Evolutionary conservation across 2,113 vertebrate genomes (phyloP).

Genomic region (Xerus inauris): DNA sequence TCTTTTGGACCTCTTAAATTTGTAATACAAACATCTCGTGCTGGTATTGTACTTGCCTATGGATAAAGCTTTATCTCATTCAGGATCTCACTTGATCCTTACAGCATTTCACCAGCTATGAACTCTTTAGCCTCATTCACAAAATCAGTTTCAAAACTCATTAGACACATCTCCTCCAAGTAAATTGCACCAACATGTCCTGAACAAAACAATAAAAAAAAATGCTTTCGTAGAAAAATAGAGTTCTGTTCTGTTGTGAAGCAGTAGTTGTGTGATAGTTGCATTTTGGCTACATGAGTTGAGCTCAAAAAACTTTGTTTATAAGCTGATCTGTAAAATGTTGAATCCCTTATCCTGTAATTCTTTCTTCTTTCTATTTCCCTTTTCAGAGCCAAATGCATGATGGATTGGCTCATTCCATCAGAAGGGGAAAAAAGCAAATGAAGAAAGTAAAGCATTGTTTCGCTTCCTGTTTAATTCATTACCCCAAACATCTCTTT

Average conservation of each 20-base stretch:
- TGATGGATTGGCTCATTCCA: neutral
- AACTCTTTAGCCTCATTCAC: neutral
- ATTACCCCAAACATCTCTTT: constrained; percentile 3
- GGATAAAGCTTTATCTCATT: neutral
- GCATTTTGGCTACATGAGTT: neutral
- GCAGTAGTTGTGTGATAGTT: neutral
- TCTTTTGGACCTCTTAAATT: neutral
- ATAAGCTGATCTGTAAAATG: neutral
- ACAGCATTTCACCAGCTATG: neutral
- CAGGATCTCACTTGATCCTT: neutral
- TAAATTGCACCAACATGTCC: neutral
- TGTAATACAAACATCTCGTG: neutral
- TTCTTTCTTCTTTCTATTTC: neutral
- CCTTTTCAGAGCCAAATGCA: neutral
- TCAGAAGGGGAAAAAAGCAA: neutral
- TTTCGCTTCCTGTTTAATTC: neutral
- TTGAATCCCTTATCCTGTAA: neutral
- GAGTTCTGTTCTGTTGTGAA: neutral
- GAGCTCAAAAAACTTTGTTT: neutral
- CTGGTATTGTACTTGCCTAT: neutral
- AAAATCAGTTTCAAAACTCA: neutral
- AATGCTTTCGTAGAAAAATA: neutral
- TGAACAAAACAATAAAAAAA: neutral
- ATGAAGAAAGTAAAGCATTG: neutral
- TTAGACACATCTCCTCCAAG: neutral